A percentile compares a stretch with the other conserved stretches of the same genome.
Evolutionary conservation across 2,113 vertebrate species (phyloP).

Genomic region (Notarius quadriscutis): DNA sequence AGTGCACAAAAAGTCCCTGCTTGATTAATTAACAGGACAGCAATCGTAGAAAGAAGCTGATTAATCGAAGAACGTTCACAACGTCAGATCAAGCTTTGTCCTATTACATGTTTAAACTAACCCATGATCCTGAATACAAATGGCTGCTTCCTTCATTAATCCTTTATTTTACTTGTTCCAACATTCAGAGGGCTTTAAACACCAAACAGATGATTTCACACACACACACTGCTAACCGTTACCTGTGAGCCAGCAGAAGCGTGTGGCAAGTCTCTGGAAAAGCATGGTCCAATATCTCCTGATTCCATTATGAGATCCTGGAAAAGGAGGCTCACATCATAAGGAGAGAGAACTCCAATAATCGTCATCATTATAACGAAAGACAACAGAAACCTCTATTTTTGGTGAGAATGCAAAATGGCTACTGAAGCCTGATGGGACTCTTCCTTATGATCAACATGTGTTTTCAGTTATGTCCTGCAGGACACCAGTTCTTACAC

Average conservation of each 20-base stretch:
- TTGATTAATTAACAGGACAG: neutral
- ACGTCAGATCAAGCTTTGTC: neutral
- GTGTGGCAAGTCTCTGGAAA: neutral
- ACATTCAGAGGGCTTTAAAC: neutral
- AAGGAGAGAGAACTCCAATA: neutral
- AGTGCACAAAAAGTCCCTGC: neutral
- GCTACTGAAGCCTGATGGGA: neutral
- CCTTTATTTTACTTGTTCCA: neutral
- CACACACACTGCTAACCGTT: neutral
- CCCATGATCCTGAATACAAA: neutral
- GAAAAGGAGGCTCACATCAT: neutral
- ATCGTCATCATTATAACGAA: neutral
- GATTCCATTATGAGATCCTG: neutral
- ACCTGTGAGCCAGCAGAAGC: neutral
- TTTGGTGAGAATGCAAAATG: neutral
- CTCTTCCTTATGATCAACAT: neutral
- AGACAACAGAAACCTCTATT: neutral
- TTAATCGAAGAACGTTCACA: neutral
- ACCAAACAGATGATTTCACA: neutral
- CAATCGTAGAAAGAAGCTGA: neutral
- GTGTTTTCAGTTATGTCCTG: neutral
- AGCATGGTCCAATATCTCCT: neutral
- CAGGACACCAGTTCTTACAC: neutral
- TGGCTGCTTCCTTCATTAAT: neutral
- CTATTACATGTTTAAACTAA: neutral